Evolutionary conservation across 2,113 vertebrate genomes (phyloP).

Genomic region (Ptyas mucosa): DNA sequence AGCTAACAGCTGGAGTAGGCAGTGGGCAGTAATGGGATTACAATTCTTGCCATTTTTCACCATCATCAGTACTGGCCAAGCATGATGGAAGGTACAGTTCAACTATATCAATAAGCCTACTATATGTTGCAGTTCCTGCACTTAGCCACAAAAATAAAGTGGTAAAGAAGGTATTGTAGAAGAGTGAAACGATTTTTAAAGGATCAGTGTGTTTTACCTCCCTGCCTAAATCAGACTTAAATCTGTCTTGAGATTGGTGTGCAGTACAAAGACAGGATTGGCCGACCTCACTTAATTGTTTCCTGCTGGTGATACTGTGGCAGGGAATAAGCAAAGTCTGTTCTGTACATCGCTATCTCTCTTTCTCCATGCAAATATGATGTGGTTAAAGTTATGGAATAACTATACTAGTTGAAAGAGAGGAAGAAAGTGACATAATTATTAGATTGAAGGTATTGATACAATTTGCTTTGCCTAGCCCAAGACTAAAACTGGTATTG

Average conservation of each 20-base stretch:
- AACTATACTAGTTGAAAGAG: background rate
- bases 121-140: background rate
- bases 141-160: background rate
- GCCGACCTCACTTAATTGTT: background rate
- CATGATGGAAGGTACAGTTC: background rate
- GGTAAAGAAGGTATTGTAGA: background rate
- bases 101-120: background rate
- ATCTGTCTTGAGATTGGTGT: background rate
- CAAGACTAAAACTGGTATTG: background rate
- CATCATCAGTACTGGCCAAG: background rate
- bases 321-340: background rate
- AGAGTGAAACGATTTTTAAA: background rate
- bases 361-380: background rate
- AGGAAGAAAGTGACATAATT: background rate
- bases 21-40: background rate
- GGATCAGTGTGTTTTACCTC: background rate
- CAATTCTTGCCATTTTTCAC: background rate
- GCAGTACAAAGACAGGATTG: background rate
- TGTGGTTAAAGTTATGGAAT: background rate
- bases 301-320: background rate
- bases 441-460: background rate
- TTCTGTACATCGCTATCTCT: background rate
- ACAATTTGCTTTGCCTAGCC: background rate
- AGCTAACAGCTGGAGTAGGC: background rate
- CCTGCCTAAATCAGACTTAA: background rate